Conservation (phyloP, 2,888 invertebrate genomes). For the Stegana nigrithorax region DNA sequence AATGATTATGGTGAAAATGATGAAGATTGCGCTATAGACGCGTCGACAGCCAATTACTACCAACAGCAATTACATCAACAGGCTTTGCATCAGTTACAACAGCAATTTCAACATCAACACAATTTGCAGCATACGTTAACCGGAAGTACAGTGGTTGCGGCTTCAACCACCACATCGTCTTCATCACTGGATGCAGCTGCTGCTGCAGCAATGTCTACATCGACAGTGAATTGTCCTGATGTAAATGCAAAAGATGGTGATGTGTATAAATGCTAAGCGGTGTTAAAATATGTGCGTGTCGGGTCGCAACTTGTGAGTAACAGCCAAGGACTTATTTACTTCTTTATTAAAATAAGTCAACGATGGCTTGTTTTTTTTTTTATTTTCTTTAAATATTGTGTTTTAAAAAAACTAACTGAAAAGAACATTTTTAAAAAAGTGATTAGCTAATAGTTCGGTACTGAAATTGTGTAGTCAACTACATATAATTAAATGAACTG, state of each 20-base stretch:
- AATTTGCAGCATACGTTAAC: conserved; percentile 42
- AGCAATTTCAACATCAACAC: conserved; percentile 47
- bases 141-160: conserved; percentile 43
- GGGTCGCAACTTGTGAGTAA: too few species aligned
- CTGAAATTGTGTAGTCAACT: too few species aligned
- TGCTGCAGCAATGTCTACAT: conserved; percentile 24
- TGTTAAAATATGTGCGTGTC: conserved; percentile 24
- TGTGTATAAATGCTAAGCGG: conserved; percentile 37
- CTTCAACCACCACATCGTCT: conserved; percentile 14
- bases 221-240: too few species aligned
- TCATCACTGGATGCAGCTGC: not conserved
- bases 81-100: conserved; percentile 53
- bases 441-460: too few species aligned
- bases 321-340: too few species aligned
- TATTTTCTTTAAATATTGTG: not conserved
- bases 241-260: conserved; percentile 22
- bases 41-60: conserved; percentile 38
- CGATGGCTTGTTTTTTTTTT: too few species aligned
- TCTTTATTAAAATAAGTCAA: too few species aligned
- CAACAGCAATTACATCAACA: conserved; percentile 56
- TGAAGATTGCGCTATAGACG: conserved; percentile 26
- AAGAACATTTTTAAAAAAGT: too few species aligned
- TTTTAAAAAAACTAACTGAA: too few species aligned
- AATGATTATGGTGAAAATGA: conserved; percentile 49
- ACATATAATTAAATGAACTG: too few species aligned